Evolutionary conservation across 1,140 invertebrate genomes (phyloP).

Genomic region (Pachyrhynchus sulphureomaculatus): DNA sequence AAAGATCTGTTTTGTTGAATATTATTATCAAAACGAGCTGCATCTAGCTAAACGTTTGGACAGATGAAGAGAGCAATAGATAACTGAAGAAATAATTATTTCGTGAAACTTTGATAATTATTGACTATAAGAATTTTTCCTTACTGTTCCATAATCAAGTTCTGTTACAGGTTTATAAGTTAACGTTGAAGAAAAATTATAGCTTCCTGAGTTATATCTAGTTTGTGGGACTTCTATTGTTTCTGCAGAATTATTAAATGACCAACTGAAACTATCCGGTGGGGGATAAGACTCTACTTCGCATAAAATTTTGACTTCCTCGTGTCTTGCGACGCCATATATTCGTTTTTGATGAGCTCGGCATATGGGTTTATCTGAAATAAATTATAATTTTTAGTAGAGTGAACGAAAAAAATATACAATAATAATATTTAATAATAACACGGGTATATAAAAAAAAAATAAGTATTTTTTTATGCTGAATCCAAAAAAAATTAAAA

Average conservation of each 20-base stretch:
- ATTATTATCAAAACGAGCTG: too few relatives aligned
- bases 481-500: too few relatives aligned
- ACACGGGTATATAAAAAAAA: too few relatives aligned
- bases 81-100: too few relatives aligned
- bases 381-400: neutral
- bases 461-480: too few relatives aligned
- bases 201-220: slow-evolving; percentile 60
- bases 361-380: slow-evolving; percentile 83
- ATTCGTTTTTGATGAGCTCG: slow-evolving; percentile 73
- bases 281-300: slow-evolving; percentile 84
- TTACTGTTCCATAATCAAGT: slow-evolving; percentile 68
- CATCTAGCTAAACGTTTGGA: too few relatives aligned
- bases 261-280: slow-evolving; percentile 82
- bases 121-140: too few relatives aligned
- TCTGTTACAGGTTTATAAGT: slow-evolving; percentile 79
- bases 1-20: too few relatives aligned
- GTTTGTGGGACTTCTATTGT: slow-evolving; percentile 70
- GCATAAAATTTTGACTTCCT: slow-evolving; percentile 77
- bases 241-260: slow-evolving; percentile 85
- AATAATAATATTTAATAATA: neutral
- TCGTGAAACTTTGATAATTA: too few relatives aligned
- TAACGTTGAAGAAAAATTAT: slow-evolving; percentile 68
- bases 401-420: neutral
- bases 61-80: too few relatives aligned
- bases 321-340: slow-evolving; percentile 82